Conservation (phyloP, 2,888 invertebrate genomes). For the Eremobia ochroleuca region DNA sequence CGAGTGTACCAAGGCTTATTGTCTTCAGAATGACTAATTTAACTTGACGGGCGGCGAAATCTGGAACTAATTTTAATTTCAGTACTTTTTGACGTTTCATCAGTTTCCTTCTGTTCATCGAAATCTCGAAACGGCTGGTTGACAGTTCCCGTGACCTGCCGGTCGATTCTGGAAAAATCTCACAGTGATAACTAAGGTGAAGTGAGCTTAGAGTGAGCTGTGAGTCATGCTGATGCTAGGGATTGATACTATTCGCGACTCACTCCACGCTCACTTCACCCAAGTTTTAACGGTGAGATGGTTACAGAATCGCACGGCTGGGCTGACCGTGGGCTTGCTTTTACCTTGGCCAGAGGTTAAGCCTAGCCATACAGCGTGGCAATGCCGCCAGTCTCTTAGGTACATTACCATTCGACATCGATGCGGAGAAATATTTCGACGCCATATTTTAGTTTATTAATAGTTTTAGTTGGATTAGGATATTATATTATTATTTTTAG, state of each 20-base stretch:
- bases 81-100: not conserved
- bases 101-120: not conserved
- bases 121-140: not conserved
- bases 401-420: not conserved
- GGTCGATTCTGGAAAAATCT: no score
- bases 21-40: slow-evolving; percentile 46
- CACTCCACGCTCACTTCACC: no score
- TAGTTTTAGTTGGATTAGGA: not conserved
- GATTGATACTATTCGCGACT: no score
- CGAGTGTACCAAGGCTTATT: slow-evolving; percentile 78
- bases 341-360: no score
- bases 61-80: not conserved
- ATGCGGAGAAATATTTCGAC: not conserved
- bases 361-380: not conserved
- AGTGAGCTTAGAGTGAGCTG: no score
- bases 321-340: no score
- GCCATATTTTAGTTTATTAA: not conserved
- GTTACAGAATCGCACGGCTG: no score
- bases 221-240: no score
- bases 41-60: not conserved
- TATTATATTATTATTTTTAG: not conserved
- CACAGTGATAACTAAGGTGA: no score
- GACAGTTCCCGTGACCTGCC: no score
- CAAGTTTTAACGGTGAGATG: no score
- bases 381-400: no score